Percentiles rank a stretch among this genome's conserved stretches.
These are phyloP conservation scores for Lepidostoma basale DNA, from an alignment of 1,140 invertebrate species.

Conservation along the genomic window DNA sequence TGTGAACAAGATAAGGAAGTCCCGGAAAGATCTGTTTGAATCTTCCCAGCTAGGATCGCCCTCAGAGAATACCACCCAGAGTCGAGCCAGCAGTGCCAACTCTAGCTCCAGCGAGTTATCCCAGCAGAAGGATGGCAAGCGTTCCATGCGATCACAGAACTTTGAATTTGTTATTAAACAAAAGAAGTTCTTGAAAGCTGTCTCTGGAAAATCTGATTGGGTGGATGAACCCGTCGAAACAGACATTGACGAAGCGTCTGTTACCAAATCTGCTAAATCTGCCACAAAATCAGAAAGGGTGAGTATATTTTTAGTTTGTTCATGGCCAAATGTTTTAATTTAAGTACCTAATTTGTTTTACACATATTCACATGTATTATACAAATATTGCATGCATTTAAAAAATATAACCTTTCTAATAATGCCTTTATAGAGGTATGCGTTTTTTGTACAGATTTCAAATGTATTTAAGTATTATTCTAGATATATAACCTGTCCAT, in stretches of 20 bases:
- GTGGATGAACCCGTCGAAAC: conserved; percentile 41
- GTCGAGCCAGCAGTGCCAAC: conserved; percentile 52
- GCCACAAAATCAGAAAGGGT: not conserved
- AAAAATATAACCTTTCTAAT: no score
- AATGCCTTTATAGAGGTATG: no score
- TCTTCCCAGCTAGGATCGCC: conserved; percentile 26
- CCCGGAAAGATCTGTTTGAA: conserved; percentile 46
- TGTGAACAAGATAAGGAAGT: conserved; percentile 56
- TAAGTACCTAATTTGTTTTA: not conserved
- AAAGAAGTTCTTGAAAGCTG: conserved; percentile 61
- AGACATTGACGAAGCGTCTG: conserved; percentile 34
- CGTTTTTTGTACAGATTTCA: no score
- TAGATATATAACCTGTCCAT: no score
- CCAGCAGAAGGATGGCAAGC: conserved; percentile 50
- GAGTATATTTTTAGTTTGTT: conserved; percentile 5
- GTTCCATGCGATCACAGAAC: conserved; percentile 63
- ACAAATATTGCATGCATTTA: no score
- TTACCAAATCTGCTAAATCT: not conserved
- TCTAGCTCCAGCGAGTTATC: conserved; percentile 55
- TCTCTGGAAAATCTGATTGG: conserved; percentile 48
- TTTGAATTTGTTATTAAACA: conserved; percentile 65
- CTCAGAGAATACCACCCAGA: not conserved
- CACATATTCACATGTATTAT: not conserved
- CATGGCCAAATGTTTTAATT: no score
- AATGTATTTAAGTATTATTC: no score